These are phyloP conservation scores for Eristalis pertinax DNA, from an alignment of 2,888 invertebrate genomes.

Conservation along the genomic window DNA sequence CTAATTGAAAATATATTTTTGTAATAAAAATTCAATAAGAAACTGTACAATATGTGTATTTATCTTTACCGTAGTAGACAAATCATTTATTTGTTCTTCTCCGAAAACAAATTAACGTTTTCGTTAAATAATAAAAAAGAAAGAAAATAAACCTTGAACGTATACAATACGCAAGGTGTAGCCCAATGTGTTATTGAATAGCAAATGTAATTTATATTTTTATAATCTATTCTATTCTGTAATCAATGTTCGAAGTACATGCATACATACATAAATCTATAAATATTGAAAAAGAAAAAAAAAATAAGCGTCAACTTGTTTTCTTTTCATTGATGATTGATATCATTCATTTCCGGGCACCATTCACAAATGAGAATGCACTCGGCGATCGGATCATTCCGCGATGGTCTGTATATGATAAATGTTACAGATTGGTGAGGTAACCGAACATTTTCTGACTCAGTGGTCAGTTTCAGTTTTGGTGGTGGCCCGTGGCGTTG, in stretches of 20 bases:
- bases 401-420: no score
- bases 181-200: conserved; percentile 68
- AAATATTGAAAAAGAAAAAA: conserved; percentile 17
- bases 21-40: conserved; percentile 13
- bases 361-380: no score
- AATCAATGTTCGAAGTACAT: conserved; percentile 42
- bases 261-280: conserved; percentile 36
- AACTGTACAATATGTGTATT: conserved; percentile 30
- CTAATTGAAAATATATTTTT: conserved; percentile 20
- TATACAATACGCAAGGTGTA: conserved; percentile 61
- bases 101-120: neutral
- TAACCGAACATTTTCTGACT: no score
- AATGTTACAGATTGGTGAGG: no score
- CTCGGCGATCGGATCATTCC: no score
- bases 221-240: conserved; percentile 66
- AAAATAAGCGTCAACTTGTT: neutral
- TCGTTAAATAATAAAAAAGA: neutral
- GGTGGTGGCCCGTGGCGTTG: no score
- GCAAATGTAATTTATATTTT: conserved; percentile 71
- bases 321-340: neutral
- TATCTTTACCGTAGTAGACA: conserved; percentile 48
- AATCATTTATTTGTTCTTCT: conserved; percentile 40
- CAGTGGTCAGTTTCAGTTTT: no score
- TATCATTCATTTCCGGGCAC: no score
- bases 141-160: conserved; percentile 21